A percentile compares a stretch with the other conserved stretches of the same genome.
Evolutionary conservation across 2,888 invertebrate genomes (phyloP).

Genomic region (Scaptomyza polygonia): DNA sequence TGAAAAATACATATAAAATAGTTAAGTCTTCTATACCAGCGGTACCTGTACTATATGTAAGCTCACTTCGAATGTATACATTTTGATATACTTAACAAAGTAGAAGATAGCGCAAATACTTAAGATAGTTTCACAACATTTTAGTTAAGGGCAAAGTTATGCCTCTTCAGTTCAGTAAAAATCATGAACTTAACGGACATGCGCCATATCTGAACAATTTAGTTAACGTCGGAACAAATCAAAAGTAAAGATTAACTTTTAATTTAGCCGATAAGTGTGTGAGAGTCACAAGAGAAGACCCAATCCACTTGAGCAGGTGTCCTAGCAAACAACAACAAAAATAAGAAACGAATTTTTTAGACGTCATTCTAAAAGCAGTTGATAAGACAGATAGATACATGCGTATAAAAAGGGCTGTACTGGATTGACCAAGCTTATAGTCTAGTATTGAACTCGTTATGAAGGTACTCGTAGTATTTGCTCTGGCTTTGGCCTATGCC

Average conservation of each 20-base stretch:
- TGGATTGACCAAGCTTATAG: slow-evolving; percentile 1
- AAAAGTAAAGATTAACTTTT: slow-evolving; percentile 24
- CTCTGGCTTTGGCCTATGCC: slow-evolving; percentile 68
- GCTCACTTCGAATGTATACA: neutral
- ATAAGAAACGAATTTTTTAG: neutral
- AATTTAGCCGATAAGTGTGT: slow-evolving; percentile 39
- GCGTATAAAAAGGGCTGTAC: slow-evolving; percentile 24
- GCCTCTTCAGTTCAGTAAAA: neutral
- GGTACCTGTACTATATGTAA: too few relatives aligned
- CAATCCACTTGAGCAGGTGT: slow-evolving; percentile 18
- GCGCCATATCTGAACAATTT: slow-evolving; percentile 15
- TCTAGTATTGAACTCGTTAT: slow-evolving; percentile 51
- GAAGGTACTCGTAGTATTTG: slow-evolving; percentile 74
- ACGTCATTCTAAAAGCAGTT: slow-evolving; percentile 23
- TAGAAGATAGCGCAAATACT: neutral
- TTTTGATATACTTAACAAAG: slow-evolving; percentile 13
- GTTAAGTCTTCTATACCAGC: too few relatives aligned
- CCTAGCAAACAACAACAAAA: neutral
- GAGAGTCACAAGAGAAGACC: slow-evolving; percentile 20
- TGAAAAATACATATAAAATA: too few relatives aligned
- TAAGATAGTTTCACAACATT: neutral
- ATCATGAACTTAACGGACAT: neutral
- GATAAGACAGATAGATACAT: neutral
- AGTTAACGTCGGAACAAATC: neutral
- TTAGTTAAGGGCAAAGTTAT: slow-evolving; percentile 8